Conservation (phyloP, 2,888 invertebrate species). For the Tetramorium bicarinatum region DNA sequence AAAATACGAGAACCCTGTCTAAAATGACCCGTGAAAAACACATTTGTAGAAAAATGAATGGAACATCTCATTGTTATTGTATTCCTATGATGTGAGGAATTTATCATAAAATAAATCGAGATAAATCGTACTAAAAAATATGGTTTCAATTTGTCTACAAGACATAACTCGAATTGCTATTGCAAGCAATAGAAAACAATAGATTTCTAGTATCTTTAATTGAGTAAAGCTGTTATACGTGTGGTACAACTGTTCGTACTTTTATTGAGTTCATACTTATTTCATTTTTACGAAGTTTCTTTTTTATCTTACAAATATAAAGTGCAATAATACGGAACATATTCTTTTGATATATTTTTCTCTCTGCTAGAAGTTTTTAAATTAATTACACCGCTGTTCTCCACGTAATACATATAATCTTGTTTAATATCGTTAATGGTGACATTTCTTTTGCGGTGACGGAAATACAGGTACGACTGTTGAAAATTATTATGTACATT, state of each 20-base stretch:
- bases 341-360: neutral
- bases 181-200: neutral
- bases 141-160: neutral
- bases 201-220: conserved; percentile 1
- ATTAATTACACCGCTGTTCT: neutral
- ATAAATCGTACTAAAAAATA: neutral
- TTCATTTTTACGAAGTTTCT: conserved; percentile 2
- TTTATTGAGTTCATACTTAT: neutral
- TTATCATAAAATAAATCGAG: conserved; percentile 2
- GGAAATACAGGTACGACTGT: neutral
- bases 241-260: neutral
- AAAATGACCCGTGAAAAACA: neutral
- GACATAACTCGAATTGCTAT: neutral
- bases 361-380: neutral
- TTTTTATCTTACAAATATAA: neutral
- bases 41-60: neutral
- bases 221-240: neutral
- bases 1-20: neutral
- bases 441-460: conserved; percentile 12
- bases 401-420: neutral
- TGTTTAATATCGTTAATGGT: neutral
- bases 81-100: neutral
- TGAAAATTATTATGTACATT: conserved; percentile 13
- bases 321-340: neutral
- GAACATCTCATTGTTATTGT: neutral